phyloP scores from a whole-genome alignment of 2,797 vertebrate species.

The Crocidura indochinensis region DNA sequence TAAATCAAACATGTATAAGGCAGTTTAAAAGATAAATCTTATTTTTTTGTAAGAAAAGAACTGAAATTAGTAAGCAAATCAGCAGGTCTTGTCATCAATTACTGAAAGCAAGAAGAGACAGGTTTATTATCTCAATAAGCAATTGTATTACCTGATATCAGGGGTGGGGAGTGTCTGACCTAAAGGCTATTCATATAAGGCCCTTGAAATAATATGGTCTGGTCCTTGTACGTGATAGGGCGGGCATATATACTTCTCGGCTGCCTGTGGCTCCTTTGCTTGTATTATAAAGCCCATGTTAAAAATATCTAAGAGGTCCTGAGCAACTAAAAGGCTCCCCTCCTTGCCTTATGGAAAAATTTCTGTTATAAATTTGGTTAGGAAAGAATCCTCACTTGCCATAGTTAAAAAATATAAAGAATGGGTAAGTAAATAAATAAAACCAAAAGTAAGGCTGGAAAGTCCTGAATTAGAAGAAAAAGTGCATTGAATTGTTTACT shows the following conservation, averaged over 20 bases:
- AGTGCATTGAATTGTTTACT: neutral
- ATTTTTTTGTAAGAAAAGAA: neutral
- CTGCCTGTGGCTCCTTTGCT: too few species aligned
- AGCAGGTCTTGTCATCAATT: neutral
- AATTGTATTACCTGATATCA: neutral
- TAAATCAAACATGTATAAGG: too few species aligned
- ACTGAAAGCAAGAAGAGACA: slow-evolving; percentile 10
- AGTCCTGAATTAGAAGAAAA: neutral
- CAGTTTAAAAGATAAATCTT: too few species aligned
- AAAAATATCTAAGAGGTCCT: too few species aligned
- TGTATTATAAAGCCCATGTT: too few species aligned
- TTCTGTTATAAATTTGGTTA: neutral
- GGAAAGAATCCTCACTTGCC: neutral
- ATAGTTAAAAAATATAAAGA: neutral
- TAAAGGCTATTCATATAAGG: too few species aligned
- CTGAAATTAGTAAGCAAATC: neutral
- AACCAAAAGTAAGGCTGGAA: neutral
- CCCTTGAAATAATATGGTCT: too few species aligned
- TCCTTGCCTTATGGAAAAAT: neutral
- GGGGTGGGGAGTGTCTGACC: too few species aligned
- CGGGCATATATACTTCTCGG: too few species aligned
- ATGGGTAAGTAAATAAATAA: neutral
- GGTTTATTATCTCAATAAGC: neutral
- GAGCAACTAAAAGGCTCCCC: too few species aligned
- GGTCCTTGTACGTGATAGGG: too few species aligned